Percentiles rank a stretch among this genome's conserved stretches.
These are phyloP conservation scores for Phymanthus crucifer DNA, from an alignment of 92 coral and sea anemone genomes.

Conservation along the genomic window DNA sequence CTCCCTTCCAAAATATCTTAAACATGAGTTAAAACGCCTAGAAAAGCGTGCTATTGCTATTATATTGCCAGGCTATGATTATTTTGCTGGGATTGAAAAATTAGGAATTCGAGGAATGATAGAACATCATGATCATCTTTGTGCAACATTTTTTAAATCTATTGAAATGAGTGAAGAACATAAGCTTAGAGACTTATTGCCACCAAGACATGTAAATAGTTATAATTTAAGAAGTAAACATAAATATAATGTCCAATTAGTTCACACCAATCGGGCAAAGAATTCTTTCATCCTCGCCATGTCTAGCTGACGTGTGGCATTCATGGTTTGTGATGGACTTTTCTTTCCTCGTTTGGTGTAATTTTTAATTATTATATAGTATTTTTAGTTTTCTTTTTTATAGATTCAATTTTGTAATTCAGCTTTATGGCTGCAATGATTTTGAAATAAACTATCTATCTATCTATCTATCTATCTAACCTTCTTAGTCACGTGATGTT, in stretches of 20 bases:
- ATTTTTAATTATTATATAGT: too few species aligned
- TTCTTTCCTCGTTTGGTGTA: too few species aligned
- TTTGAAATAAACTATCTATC: neutral
- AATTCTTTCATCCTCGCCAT: too few species aligned
- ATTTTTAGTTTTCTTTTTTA: too few species aligned
- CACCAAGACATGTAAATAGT: neutral
- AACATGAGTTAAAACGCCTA: neutral
- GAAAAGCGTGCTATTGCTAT: neutral
- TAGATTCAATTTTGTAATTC: neutral
- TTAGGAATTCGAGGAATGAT: neutral
- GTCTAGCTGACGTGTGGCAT: too few species aligned
- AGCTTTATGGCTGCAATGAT: neutral
- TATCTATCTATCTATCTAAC: neutral
- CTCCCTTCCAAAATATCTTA: neutral
- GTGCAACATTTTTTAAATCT: neutral
- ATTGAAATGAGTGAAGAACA: neutral
- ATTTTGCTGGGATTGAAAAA: neutral
- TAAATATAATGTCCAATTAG: conserved; percentile 3
- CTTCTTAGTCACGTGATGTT: neutral
- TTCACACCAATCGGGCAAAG: too few species aligned
- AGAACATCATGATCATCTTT: too few species aligned
- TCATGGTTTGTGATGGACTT: too few species aligned
- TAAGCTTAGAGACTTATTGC: conserved; percentile 7
- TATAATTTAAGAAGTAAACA: neutral
- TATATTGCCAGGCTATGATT: neutral